phyloP scores from a whole-genome alignment of 2,113 vertebrate species.

The Thamnaconus septentrionalis region DNA sequence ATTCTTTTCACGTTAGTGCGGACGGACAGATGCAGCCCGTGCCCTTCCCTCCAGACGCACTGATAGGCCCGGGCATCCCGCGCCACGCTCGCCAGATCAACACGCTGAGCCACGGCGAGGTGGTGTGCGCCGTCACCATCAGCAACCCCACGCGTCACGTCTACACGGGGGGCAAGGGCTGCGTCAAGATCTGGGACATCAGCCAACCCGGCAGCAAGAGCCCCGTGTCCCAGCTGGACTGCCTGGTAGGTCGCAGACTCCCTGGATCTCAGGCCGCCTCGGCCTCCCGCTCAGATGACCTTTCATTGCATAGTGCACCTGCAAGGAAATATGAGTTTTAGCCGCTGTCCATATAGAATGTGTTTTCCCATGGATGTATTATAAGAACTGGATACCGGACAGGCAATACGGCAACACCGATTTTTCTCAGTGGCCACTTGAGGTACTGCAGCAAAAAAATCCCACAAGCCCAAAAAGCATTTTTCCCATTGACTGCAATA shows the following conservation, averaged over 20 bases:
- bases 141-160: constrained; percentile 96
- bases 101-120: constrained; percentile 93
- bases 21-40: constrained; percentile 98
- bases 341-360: too few relatives aligned
- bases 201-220: constrained; percentile 97
- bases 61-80: constrained; percentile 92
- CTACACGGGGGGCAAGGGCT: constrained; percentile 95
- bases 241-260: constrained; percentile 81
- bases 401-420: too few relatives aligned
- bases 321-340: too few relatives aligned
- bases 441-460: too few relatives aligned
- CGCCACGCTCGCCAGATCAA: constrained; percentile 96
- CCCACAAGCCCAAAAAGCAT: too few relatives aligned
- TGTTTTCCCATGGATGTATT: too few relatives aligned
- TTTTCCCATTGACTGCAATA: too few relatives aligned
- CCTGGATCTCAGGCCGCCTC: not conserved
- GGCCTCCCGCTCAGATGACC: not conserved
- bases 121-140: constrained; percentile 96
- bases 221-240: constrained; percentile 95
- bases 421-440: too few relatives aligned
- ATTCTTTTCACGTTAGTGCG: constrained; percentile 94
- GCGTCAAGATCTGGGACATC: constrained; percentile 98
- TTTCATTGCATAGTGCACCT: not conserved
- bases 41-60: constrained; percentile 92
- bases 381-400: too few relatives aligned